phyloP scores from a whole-genome alignment of 2,888 invertebrate species.

The Esperia sulphurella region DNA sequence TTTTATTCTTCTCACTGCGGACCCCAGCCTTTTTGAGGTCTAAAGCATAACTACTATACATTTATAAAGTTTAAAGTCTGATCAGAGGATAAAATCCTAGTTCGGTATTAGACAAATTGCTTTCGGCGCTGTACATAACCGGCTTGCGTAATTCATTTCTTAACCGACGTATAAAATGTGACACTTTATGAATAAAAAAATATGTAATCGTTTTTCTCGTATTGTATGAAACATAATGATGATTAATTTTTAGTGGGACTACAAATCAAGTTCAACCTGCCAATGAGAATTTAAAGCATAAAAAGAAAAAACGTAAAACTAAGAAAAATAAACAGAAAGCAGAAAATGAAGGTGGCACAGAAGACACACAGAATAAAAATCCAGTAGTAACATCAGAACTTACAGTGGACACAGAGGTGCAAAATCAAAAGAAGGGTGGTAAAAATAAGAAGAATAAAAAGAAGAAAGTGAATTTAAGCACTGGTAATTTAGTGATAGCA shows the following conservation, averaged over 20 bases:
- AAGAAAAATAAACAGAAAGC: constrained; percentile 31
- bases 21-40: too few relatives aligned
- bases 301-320: constrained; percentile 38
- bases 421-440: constrained; percentile 27
- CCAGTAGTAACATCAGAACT: constrained; percentile 9
- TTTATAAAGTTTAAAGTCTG: too few relatives aligned
- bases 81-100: too few relatives aligned
- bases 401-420: constrained; percentile 13
- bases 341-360: constrained; percentile 4
- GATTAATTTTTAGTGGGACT: constrained; percentile 1
- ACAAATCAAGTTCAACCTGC: not conserved
- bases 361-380: constrained; percentile 8
- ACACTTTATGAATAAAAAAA: too few relatives aligned
- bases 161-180: too few relatives aligned
- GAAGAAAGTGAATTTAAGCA: not conserved
- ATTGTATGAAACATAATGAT: not conserved
- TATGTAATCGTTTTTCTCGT: too few relatives aligned
- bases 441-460: constrained; percentile 27
- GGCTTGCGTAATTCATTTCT: too few relatives aligned
- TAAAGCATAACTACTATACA: too few relatives aligned
- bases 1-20: too few relatives aligned
- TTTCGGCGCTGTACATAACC: too few relatives aligned
- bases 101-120: too few relatives aligned
- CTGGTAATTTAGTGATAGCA: not conserved
- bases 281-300: constrained; percentile 15